A percentile compares a stretch with the other conserved stretches of the same genome.
These are phyloP conservation scores for Desoria tigrina DNA, from an alignment of 2,888 invertebrate species.

Conservation along the genomic window DNA sequence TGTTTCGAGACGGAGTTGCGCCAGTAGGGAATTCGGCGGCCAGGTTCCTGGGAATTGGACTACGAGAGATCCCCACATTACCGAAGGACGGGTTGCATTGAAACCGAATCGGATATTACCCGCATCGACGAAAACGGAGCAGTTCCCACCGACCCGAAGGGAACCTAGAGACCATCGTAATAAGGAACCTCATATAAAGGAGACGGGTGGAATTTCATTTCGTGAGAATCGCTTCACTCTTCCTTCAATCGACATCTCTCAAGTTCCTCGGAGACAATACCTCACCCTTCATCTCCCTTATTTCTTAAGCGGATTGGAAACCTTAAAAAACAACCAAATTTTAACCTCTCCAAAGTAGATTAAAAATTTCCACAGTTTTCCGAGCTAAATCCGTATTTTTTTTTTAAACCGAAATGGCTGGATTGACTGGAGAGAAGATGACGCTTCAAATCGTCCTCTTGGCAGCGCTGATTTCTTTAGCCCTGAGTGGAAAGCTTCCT, in stretches of 20 bases:
- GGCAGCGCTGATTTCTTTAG: slow-evolving; percentile 20
- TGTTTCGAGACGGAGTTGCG: slow-evolving; percentile 41
- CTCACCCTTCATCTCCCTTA: too few relatives aligned
- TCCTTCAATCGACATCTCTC: too few relatives aligned
- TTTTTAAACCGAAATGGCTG: slow-evolving; percentile 22
- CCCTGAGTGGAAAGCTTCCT: slow-evolving; percentile 24
- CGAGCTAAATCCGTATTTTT: too few relatives aligned
- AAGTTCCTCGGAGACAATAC: too few relatives aligned
- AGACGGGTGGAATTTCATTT: not conserved
- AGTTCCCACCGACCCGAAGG: too few relatives aligned
- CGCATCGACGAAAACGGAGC: not conserved
- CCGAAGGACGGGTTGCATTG: not conserved
- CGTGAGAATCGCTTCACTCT: not conserved
- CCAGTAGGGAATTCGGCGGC: slow-evolving; percentile 16
- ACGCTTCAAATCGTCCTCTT: slow-evolving; percentile 27
- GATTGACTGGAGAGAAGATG: not conserved
- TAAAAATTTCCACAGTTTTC: too few relatives aligned
- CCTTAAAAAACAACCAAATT: too few relatives aligned
- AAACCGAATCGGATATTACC: not conserved
- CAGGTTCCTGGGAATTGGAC: not conserved
- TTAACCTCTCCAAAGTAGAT: too few relatives aligned
- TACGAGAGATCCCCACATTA: not conserved
- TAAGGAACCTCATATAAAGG: not conserved
- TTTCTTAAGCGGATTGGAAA: too few relatives aligned
- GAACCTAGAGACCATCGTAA: not conserved